Conservation (phyloP, 2,797 vertebrate genomes). For the Decapterus maruadsi region DNA sequence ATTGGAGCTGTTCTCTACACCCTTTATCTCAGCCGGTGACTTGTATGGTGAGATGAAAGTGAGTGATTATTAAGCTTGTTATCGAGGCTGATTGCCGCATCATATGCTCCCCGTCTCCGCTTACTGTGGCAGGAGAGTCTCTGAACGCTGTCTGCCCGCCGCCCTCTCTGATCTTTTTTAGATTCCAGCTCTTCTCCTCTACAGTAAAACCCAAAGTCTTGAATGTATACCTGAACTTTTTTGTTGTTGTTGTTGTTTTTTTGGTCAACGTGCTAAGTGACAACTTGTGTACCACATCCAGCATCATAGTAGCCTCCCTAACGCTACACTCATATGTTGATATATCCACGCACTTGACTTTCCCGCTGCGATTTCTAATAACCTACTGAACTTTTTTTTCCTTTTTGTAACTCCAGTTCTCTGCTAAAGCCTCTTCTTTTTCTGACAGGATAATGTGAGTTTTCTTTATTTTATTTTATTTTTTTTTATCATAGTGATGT, state of each 20-base stretch:
- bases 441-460: constrained; percentile 62
- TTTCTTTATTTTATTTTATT: constrained; percentile 3
- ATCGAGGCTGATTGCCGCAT: constrained; percentile 47
- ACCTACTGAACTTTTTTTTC: constrained; percentile 58
- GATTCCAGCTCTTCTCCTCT: constrained; percentile 30
- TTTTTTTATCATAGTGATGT: constrained; percentile 28
- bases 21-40: constrained; percentile 60
- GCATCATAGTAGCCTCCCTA: constrained; percentile 18
- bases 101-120: constrained; percentile 34
- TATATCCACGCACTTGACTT: constrained; percentile 57
- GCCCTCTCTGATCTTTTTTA: constrained; percentile 32
- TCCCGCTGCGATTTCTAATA: constrained; percentile 38
- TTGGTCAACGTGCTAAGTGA: constrained; percentile 28
- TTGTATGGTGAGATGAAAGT: constrained; percentile 49
- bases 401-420: constrained; percentile 20
- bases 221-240: constrained; percentile 65
- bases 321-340: constrained; percentile 22
- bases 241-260: not conserved
- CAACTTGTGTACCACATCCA: constrained; percentile 21
- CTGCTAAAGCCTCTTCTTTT: constrained; percentile 27
- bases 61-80: constrained; percentile 56
- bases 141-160: constrained; percentile 23
- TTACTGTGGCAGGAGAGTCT: constrained; percentile 29
- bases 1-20: constrained; percentile 49
- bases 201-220: constrained; percentile 45